Evolutionary conservation across 2,888 invertebrate species (phyloP).

Genomic region (Cylindroiulus punctatus): DNA sequence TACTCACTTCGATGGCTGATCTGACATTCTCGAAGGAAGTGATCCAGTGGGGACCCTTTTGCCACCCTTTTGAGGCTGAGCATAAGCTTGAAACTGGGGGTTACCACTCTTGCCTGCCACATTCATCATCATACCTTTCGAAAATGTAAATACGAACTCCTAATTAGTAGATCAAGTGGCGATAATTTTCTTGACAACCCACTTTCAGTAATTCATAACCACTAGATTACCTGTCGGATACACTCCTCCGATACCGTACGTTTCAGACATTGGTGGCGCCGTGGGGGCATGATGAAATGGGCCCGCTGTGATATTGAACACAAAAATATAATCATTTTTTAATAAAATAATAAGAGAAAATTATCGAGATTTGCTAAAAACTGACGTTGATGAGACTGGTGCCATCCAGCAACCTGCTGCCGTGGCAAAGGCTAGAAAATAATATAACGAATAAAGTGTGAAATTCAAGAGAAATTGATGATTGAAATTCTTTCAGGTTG

Average conservation of each 20-base stretch:
- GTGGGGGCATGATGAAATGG: constrained; percentile 49
- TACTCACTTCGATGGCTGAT: neutral
- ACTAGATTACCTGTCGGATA: constrained; percentile 19
- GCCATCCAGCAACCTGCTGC: constrained; percentile 49
- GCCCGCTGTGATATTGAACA: neutral
- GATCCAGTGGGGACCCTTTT: constrained; percentile 40
- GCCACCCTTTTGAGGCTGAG: constrained; percentile 48
- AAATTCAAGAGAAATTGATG: no score
- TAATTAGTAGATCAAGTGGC: neutral
- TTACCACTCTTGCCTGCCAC: neutral
- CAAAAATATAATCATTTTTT: neutral
- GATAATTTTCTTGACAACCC: neutral
- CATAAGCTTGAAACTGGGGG: constrained; percentile 51
- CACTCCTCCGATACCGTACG: constrained; percentile 52
- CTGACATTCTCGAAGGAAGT: constrained; percentile 39
- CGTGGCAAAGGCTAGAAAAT: neutral
- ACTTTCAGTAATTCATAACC: neutral
- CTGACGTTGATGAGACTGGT: constrained; percentile 50
- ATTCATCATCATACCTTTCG: constrained; percentile 51
- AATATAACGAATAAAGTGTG: neutral
- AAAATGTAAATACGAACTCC: no score
- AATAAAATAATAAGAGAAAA: no score
- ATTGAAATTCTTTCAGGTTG: no score
- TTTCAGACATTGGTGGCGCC: constrained; percentile 56
- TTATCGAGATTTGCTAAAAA: neutral